Percentiles rank a stretch among this genome's conserved stretches.
phyloP scores from a whole-genome alignment of 2,113 vertebrate genomes.

The Scomber japonicus region DNA sequence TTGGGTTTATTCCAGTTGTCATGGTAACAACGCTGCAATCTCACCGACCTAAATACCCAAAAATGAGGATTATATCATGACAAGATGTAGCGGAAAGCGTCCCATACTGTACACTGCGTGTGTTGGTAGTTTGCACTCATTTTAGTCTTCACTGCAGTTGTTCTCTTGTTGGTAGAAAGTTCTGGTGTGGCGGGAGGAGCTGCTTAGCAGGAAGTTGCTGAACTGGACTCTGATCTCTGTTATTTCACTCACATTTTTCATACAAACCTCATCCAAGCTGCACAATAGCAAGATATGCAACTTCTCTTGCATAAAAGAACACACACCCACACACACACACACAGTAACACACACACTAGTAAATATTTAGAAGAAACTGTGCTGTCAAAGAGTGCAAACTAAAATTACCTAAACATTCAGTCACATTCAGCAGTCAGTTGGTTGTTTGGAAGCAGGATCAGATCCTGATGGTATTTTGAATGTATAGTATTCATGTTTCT shows the following conservation, averaged over 20 bases:
- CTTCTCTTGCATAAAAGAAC: neutral
- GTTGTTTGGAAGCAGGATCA: constrained; percentile 28
- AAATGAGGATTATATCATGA: constrained; percentile 62
- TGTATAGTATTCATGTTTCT: constrained; percentile 65
- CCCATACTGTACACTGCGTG: constrained; percentile 6
- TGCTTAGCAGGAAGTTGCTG: constrained; percentile 43
- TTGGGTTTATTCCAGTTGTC: constrained; percentile 60
- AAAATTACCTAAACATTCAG: neutral
- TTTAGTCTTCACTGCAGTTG: constrained; percentile 36
- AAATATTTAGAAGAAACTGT: neutral
- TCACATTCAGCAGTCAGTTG: neutral
- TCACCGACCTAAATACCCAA: constrained; percentile 67
- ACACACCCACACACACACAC: too few relatives aligned
- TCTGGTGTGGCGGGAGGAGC: neutral
- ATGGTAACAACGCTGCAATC: constrained; percentile 59
- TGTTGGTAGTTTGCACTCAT: constrained; percentile 3
- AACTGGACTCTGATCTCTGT: neutral
- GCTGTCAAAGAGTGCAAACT: neutral
- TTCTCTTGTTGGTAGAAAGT: constrained; percentile 13
- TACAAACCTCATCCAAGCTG: constrained; percentile 7
- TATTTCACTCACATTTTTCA: neutral
- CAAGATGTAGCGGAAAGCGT: constrained; percentile 17
- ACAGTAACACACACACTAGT: neutral
- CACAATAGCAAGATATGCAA: constrained; percentile 16
- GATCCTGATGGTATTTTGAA: constrained; percentile 56